Evolutionary conservation across 2,113 vertebrate species (phyloP).

Genomic region (Oriolus oriolus): DNA sequence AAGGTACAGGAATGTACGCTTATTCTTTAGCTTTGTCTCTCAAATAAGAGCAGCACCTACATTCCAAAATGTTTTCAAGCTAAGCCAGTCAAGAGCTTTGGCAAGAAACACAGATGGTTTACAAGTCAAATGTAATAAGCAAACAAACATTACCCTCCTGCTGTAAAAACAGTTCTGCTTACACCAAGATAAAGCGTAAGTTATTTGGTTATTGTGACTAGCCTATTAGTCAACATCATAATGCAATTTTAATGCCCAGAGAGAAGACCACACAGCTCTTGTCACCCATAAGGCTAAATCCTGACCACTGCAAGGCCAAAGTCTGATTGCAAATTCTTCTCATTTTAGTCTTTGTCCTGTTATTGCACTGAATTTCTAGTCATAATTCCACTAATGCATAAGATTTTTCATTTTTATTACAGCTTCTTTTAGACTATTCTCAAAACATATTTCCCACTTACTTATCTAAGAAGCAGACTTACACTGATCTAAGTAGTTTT

Average conservation of each 20-base stretch:
- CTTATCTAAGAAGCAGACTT: neutral
- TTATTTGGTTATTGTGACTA: neutral
- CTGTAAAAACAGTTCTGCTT: neutral
- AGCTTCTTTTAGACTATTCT: neutral
- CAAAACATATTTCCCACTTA: neutral
- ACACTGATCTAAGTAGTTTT: neutral
- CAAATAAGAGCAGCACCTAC: neutral
- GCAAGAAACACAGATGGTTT: neutral
- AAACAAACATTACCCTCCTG: neutral
- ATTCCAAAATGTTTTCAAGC: neutral
- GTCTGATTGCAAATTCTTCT: neutral
- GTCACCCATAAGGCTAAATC: neutral
- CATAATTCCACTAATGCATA: neutral
- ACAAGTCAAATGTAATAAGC: neutral
- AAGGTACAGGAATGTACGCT: neutral
- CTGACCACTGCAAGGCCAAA: neutral
- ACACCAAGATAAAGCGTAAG: neutral
- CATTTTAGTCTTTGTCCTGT: neutral
- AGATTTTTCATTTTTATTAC: slow-evolving; percentile 4
- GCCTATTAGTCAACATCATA: neutral
- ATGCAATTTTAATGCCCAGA: neutral
- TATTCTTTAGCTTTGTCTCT: neutral
- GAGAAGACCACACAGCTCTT: neutral
- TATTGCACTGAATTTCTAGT: neutral
- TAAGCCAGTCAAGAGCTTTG: neutral